These are phyloP conservation scores for Ophion ventricosus DNA, from an alignment of 2,888 invertebrate species.

Conservation along the genomic window DNA sequence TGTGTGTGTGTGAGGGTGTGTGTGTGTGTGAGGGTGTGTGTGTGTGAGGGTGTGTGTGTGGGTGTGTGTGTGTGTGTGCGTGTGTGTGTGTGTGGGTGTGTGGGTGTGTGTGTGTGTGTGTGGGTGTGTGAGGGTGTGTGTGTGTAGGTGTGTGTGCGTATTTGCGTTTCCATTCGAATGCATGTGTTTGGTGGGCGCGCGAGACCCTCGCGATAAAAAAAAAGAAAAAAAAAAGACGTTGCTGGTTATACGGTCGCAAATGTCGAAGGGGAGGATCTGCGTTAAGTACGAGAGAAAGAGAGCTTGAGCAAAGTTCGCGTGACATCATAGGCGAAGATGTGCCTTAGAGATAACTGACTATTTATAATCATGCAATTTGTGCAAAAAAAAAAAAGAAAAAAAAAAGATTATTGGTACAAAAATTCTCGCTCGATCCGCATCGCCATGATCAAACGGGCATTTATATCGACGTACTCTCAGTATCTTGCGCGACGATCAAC, in stretches of 20 bases:
- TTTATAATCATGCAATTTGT: slow-evolving; percentile 28
- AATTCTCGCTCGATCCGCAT: neutral
- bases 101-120: slow-evolving; percentile 35
- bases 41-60: slow-evolving; percentile 59
- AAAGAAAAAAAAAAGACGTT: slow-evolving; percentile 67
- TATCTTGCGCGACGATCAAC: neutral
- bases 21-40: neutral
- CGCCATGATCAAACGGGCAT: neutral
- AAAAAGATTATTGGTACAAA: neutral
- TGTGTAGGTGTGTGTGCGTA: neutral
- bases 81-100: slow-evolving; percentile 47
- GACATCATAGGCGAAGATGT: slow-evolving; percentile 49
- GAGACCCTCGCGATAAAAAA: slow-evolving; percentile 64
- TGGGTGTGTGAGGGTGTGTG: neutral
- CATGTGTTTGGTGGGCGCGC: slow-evolving; percentile 41
- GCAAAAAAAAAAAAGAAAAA: slow-evolving; percentile 32
- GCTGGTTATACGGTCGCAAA: slow-evolving; percentile 59
- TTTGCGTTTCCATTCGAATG: neutral
- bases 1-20: neutral
- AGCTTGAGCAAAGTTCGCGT: slow-evolving; percentile 41
- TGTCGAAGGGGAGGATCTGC: slow-evolving; percentile 60
- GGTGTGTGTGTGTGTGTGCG: neutral
- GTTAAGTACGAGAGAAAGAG: slow-evolving; percentile 51
- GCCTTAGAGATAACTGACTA: slow-evolving; percentile 34
- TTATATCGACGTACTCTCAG: neutral